phyloP scores from a whole-genome alignment of 1,140 invertebrate species.

The Diorhabda carinulata region DNA sequence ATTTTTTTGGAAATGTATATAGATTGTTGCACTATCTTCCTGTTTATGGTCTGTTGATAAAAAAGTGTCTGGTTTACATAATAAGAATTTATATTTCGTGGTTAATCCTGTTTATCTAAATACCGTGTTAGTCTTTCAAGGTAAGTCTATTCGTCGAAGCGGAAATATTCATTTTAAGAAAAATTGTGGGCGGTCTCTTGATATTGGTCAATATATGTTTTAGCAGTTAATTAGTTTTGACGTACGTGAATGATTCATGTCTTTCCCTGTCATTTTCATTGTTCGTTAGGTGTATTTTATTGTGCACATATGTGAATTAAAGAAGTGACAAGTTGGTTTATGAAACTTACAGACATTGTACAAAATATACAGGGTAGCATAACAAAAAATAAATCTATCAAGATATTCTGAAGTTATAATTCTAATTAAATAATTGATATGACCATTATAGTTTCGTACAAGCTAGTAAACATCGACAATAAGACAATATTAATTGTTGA shows the following conservation, averaged over 20 bases:
- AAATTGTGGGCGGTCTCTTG: conserved; percentile 8
- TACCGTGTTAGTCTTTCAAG: conserved; percentile 4
- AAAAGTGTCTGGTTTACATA: background rate
- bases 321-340: too few species aligned
- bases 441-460: too few species aligned
- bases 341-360: too few species aligned
- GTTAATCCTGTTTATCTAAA: conserved; percentile 2
- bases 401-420: too few species aligned
- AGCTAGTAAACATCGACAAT: too few species aligned
- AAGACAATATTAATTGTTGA: too few species aligned
- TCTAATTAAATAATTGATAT: too few species aligned
- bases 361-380: too few species aligned
- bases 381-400: too few species aligned
- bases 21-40: background rate
- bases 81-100: conserved; percentile 1
- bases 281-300: too few species aligned
- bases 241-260: background rate
- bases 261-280: background rate
- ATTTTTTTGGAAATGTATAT: too few species aligned
- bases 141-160: background rate
- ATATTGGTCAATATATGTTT: background rate
- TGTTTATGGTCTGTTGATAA: background rate
- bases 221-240: background rate
- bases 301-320: too few species aligned
- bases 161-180: conserved; percentile 8